Conservation (phyloP, 1,140 invertebrate genomes). For the Cotesia typhae region DNA sequence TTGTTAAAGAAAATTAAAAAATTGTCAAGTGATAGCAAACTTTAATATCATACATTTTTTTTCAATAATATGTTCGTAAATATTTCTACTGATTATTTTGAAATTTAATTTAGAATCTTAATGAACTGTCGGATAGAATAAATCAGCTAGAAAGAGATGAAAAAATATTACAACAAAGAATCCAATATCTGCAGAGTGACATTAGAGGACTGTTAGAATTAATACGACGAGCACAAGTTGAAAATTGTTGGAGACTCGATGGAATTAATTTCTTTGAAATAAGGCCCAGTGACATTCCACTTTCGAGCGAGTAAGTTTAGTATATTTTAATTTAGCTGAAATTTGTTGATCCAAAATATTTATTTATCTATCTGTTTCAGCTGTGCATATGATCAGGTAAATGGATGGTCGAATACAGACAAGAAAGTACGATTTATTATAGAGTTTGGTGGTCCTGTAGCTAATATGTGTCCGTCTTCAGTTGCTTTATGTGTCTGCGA, state of each 20-base stretch:
- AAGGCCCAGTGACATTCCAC: slow-evolving; percentile 49
- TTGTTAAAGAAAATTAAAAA: no score
- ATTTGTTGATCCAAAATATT: slow-evolving; percentile 13
- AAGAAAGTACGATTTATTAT: slow-evolving; percentile 47
- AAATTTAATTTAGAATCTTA: slow-evolving; percentile 48
- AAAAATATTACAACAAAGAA: slow-evolving; percentile 47
- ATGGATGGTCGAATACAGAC: slow-evolving; percentile 42
- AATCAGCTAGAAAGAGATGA: slow-evolving; percentile 49
- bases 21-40: no score
- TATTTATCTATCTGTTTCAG: slow-evolving; percentile 46
- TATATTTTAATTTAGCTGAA: background rate
- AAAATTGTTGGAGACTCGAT: slow-evolving; percentile 58
- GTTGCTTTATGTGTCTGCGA: slow-evolving; percentile 11
- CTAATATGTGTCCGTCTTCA: slow-evolving; percentile 18
- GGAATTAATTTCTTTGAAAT: slow-evolving; percentile 56
- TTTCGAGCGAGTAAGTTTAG: slow-evolving; percentile 48
- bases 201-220: slow-evolving; percentile 57
- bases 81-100: background rate
- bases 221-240: slow-evolving; percentile 52
- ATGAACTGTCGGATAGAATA: slow-evolving; percentile 51
- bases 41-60: background rate
- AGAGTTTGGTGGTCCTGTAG: slow-evolving; percentile 38
- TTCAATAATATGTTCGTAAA: background rate
- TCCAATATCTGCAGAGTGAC: slow-evolving; percentile 57
- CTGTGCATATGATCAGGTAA: slow-evolving; percentile 52